A percentile compares a stretch with the other conserved stretches of the same genome.
Conservation (phyloP, 2,888 invertebrate genomes). For the Tinea trinotella region DNA sequence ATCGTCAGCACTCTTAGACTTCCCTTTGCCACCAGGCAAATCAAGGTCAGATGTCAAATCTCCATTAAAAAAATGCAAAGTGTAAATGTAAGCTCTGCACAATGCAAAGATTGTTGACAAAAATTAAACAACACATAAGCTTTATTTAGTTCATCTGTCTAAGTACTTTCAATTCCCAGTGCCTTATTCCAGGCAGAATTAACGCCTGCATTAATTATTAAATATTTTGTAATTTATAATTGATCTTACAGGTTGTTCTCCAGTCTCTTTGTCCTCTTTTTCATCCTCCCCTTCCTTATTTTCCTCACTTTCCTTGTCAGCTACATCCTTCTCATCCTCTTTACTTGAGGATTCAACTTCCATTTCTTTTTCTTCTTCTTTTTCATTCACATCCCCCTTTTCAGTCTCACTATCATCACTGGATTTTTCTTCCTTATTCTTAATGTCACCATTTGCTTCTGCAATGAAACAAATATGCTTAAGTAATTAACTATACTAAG, state of each 20-base stretch:
- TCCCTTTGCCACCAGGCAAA: no score
- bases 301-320: conserved; percentile 73
- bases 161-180: no score
- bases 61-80: no score
- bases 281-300: conserved; percentile 69
- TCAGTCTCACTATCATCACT: conserved; percentile 20
- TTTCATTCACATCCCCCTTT: conserved; percentile 24
- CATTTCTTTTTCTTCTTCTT: conserved; percentile 73
- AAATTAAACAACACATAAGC: no score
- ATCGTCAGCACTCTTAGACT: no score
- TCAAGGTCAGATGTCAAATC: no score
- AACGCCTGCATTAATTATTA: no score
- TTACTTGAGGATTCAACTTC: conserved; percentile 50
- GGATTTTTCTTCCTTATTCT: conserved; percentile 13
- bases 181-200: no score
- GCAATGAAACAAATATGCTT: neutral
- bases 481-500: no score
- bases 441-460: neutral
- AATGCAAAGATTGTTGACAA: no score
- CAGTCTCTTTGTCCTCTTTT: conserved; percentile 56
- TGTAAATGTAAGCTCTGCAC: no score
- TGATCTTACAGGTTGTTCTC: conserved; percentile 28
- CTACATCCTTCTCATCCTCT: conserved; percentile 35
- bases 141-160: no score
- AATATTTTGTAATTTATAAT: neutral